These are phyloP conservation scores for Pycnonotus jocosus DNA, from an alignment of 2,113 vertebrate genomes.

Conservation along the genomic window DNA sequence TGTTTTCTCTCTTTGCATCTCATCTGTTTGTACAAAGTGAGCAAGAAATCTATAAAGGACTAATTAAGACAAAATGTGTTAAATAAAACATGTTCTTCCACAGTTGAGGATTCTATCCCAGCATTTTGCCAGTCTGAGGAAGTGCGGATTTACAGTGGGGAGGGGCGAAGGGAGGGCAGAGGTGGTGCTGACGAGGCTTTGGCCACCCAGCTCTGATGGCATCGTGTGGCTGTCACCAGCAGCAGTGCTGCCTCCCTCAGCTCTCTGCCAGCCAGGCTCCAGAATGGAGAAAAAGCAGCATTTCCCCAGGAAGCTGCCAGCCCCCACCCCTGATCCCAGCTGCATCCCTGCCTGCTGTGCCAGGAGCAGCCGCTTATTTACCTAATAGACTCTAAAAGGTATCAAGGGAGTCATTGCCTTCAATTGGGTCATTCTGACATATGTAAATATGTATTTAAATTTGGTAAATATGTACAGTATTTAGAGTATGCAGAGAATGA, in stretches of 20 bases:
- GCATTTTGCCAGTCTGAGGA: neutral
- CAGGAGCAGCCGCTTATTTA: slow-evolving; percentile 43
- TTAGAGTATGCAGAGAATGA: neutral
- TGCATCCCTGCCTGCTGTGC: neutral
- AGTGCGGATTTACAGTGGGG: accelerated
- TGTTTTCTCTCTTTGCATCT: neutral
- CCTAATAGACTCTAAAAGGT: slow-evolving; percentile 59
- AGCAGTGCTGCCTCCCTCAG: neutral
- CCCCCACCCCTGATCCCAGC: neutral
- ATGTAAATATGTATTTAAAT: slow-evolving; percentile 47
- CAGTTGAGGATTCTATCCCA: neutral
- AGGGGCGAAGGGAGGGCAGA: neutral
- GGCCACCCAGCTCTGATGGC: neutral
- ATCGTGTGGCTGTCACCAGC: accelerated
- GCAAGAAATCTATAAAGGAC: neutral
- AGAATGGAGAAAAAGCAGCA: neutral
- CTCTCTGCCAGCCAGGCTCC: neutral
- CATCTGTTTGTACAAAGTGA: neutral
- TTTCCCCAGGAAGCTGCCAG: neutral
- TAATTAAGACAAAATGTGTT: neutral
- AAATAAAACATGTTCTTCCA: neutral
- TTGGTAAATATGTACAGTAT: slow-evolving; percentile 44
- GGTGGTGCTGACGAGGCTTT: accelerated
- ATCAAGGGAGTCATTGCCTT: slow-evolving; percentile 25
- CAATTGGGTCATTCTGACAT: slow-evolving; percentile 28